Evolutionary conservation across 2,888 invertebrate species (phyloP), one percentile per base, ranked within the genome.

Genomic region (Cinara cedri): DNA sequence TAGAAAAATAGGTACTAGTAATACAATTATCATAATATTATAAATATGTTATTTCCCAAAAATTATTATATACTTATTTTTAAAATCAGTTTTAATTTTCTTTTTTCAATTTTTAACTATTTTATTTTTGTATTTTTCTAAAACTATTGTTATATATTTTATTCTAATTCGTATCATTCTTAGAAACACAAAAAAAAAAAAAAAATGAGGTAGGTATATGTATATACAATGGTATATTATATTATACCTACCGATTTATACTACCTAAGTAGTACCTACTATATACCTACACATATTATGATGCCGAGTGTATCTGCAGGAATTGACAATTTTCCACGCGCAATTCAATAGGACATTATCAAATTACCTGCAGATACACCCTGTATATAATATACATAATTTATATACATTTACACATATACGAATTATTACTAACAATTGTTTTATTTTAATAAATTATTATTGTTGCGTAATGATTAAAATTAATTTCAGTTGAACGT

Each of bases 391-490:
- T n/a, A n/a, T n/a, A n/a, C n/a, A n/a, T n/a, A n/a, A n/a, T n/a
- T n/a, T n/a, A n/a, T n/a, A n/a, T n/a, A n/a, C n/a, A n/a, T n/a
- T 42, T 72, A 24, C 16, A 16, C 11, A 44, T 42, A 3, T 42
- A 55, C 8, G 1, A 46, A n/a, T 70, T 70, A 51, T 9, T 42
- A 44, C 63, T 65, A 63, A 75, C 63, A 75, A 54, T 54, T 75
- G 42, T 75, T 65, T 75, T 75, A 65, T 74, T 74, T 24, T 54
- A 75, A 54, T 65, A 65, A 65, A 75, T 62, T 49, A 65, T 65
- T 75, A 75, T 75, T 75, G 65, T 75, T 74, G 42, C 54, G 74
- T 54, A 75, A 75, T 63, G 10, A 74, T 13, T 13, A 2, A n/a
- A n/a, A n/a, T n/a, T n/a, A 44, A 51, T 34, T 49, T 60, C 51